Conservation (phyloP, 2,797 vertebrate genomes). For the Eulemur albifrons region DNA sequence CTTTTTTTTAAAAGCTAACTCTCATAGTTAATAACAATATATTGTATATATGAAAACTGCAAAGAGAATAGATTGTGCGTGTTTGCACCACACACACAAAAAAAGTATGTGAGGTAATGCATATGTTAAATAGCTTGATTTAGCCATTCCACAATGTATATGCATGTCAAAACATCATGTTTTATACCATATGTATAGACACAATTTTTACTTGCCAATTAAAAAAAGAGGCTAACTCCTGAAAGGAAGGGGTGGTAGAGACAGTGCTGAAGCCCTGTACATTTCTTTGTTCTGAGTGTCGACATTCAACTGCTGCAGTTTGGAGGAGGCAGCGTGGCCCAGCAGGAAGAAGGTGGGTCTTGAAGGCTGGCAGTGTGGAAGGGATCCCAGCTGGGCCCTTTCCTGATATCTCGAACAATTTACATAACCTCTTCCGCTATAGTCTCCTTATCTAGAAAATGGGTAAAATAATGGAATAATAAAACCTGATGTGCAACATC, state of each 20-base stretch:
- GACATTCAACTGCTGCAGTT: background rate
- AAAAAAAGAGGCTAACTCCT: background rate
- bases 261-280: background rate
- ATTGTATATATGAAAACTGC: background rate
- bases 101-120: background rate
- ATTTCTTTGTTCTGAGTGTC: background rate
- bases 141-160: background rate
- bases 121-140: background rate
- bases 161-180: background rate
- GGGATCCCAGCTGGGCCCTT: background rate
- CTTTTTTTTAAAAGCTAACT: background rate
- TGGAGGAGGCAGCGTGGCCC: rapidly evolving
- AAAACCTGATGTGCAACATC: background rate
- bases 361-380: background rate
- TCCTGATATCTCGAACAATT: background rate
- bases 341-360: background rate
- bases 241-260: background rate
- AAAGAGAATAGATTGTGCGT: background rate
- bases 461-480: background rate
- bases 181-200: background rate
- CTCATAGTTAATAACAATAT: background rate
- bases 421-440: background rate
- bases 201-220: background rate
- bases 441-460: background rate
- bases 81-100: background rate